Base-by-base conservation (phyloP, 2,888 invertebrate species). In the Octonoba sinensis region DNA sequence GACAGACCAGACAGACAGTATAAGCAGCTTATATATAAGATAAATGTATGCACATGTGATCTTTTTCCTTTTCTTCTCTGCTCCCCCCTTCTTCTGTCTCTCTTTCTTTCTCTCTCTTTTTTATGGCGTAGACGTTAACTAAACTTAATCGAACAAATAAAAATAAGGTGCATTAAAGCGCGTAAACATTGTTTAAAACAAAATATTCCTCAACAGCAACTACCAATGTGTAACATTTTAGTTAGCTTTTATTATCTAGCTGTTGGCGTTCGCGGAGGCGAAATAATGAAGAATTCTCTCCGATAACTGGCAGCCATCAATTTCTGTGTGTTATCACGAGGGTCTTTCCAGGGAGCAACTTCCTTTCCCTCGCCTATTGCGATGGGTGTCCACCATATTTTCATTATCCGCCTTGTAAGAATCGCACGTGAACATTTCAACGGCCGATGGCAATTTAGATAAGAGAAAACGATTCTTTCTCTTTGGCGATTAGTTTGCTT, bases 391-490 rank as follows among this genome's bases (percentile, higher is more conserved):
- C 36, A 36, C 36, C 36, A 36, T 56, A 64, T 72, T 73, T 73
- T 74, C 72, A 81, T 69, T 81, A 81, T 62, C 73, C 49, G 27
- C 46, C 73, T 69, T 81, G 79, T 69, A 73, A 51, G 59, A 44
- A 64, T 47, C 27, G 64, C 79, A 73, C 73, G 79, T 69, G 56
- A 81, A 81, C 73, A 67, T 74, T 73, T 69, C 18, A 62, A 49
- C 20, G 56, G 44, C 73, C 73, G 79, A 81, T 81, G 69, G 79
- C 79, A 73, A 73, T 81, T 81, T 64, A 81, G 79, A 81, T 81
- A 81, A 73, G 56, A 4, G 16, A 22, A 3, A 16, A 47, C 18
- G 46, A 27, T 73, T 66, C 18, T 66, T 78, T 78, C 71, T 70
- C 64, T 64, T 66, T 66, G 16, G 15, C 22, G 27, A 24, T 66